Percentiles rank a stretch among this genome's conserved stretches.
Evolutionary conservation across 2,113 vertebrate species (phyloP).

Genomic region (Hyla sarda): DNA sequence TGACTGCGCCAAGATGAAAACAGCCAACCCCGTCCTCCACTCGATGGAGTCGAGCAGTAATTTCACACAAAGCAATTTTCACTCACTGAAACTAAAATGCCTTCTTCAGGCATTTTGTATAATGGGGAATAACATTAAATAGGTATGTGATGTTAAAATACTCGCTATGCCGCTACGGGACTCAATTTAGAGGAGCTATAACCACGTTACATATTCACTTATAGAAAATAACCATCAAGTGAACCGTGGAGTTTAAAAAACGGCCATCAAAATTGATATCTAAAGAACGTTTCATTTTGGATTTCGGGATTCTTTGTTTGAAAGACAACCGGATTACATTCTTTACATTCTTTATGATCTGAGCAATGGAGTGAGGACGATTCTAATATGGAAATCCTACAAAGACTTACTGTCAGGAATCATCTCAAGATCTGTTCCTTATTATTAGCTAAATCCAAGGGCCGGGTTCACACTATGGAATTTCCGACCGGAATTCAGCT

Average conservation of each 20-base stretch:
- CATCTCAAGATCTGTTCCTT: neutral
- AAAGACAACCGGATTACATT: neutral
- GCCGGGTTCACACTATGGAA: too few relatives aligned
- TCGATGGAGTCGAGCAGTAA: slow-evolving; percentile 35
- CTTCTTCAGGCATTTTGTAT: slow-evolving; percentile 40
- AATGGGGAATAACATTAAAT: slow-evolving; percentile 37
- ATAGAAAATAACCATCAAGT: slow-evolving; percentile 41
- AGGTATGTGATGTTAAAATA: slow-evolving; percentile 37
- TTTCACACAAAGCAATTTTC: slow-evolving; percentile 51
- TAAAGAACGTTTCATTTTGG: neutral
- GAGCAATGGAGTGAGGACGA: neutral
- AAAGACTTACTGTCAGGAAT: neutral
- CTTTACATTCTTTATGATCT: neutral
- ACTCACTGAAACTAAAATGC: slow-evolving; percentile 33
- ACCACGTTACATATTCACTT: slow-evolving; percentile 27
- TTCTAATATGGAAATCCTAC: neutral
- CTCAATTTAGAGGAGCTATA: slow-evolving; percentile 10
- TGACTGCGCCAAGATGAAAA: slow-evolving; percentile 28
- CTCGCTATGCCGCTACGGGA: slow-evolving; percentile 25
- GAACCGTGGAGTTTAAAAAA: slow-evolving; percentile 45
- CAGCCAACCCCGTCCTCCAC: slow-evolving; percentile 19
- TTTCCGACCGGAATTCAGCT: too few relatives aligned
- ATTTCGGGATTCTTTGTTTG: slow-evolving; percentile 4
- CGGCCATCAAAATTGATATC: neutral
- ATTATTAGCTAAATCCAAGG: neutral